Percentiles rank a stretch among this genome's conserved stretches.
Evolutionary conservation across 2,888 invertebrate genomes (phyloP).

Genomic region (Merodon equestris): DNA sequence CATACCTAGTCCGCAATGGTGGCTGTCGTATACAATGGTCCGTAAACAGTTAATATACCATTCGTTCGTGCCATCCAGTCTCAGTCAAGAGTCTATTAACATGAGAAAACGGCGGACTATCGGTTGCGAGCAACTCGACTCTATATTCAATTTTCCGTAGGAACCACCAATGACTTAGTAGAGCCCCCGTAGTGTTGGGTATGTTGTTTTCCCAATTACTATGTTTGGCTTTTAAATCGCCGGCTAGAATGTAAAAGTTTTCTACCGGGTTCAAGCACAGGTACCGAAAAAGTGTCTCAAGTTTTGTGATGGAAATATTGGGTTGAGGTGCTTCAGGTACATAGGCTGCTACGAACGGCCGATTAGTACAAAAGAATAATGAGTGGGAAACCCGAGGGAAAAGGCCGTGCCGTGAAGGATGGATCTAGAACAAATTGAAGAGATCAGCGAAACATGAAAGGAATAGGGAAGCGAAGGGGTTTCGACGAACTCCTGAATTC

Average conservation of each 20-base stretch:
- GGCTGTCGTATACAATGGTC: constrained; percentile 4
- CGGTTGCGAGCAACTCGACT: constrained; percentile 9
- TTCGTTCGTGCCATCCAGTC: constrained; percentile 1
- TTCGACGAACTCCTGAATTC: too few species aligned
- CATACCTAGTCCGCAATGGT: neutral
- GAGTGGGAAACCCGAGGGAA: too few species aligned
- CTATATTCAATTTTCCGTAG: constrained; percentile 8
- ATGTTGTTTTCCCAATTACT: neutral
- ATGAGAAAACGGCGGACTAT: constrained; percentile 5
- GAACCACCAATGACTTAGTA: neutral
- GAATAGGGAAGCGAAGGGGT: too few species aligned
- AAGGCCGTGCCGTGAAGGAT: too few species aligned
- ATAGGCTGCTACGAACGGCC: too few species aligned
- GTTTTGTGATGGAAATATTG: neutral
- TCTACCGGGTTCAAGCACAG: constrained; percentile 13
- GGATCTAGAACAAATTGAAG: too few species aligned
- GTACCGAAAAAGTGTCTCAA: too few species aligned
- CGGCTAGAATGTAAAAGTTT: constrained; percentile 23
- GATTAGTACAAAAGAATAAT: too few species aligned
- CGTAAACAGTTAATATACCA: neutral
- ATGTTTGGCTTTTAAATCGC: constrained; percentile 12
- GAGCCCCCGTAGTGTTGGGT: neutral
- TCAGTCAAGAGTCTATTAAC: constrained; percentile 1
- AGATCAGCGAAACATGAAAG: too few species aligned
- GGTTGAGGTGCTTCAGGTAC: constrained; percentile 2